Conservation (phyloP, 2,797 vertebrate genomes). For the Acridotheres tristis region DNA sequence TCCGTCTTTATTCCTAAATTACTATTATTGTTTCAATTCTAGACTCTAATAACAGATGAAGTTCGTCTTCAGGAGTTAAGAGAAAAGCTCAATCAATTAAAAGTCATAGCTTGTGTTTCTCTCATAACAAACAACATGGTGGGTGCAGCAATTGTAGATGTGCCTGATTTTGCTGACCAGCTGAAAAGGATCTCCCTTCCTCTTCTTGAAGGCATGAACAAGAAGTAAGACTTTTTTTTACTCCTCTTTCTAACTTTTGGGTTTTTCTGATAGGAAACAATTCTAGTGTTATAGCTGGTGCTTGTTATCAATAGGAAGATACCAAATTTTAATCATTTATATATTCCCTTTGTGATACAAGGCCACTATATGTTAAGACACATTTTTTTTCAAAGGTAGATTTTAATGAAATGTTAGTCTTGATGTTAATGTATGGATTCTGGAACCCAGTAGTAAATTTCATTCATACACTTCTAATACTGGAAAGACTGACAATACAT, state of each 20-base stretch:
- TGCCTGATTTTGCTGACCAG: conserved; percentile 81
- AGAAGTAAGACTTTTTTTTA: conserved; percentile 77
- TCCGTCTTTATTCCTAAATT: neutral
- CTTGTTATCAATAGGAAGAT: neutral
- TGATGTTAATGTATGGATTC: neutral
- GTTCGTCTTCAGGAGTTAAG: conserved; percentile 85
- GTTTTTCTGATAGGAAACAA: neutral
- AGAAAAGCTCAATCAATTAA: conserved; percentile 82
- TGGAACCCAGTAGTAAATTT: neutral
- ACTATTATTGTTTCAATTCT: conserved; percentile 36
- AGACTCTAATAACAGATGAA: conserved; percentile 92
- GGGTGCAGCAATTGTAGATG: conserved; percentile 80
- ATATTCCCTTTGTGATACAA: neutral
- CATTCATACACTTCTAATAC: neutral
- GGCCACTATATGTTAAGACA: neutral
- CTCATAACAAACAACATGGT: conserved; percentile 88
- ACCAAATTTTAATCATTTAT: neutral
- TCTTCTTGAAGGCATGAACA: conserved; percentile 89
- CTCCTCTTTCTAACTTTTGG: neutral
- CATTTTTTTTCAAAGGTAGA: neutral
- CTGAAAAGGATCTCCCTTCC: conserved; percentile 87
- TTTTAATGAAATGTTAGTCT: neutral
- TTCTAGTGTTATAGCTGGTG: neutral
- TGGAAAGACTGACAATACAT: neutral
- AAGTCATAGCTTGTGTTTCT: conserved; percentile 85